Evolutionary conservation across 2,888 invertebrate genomes (phyloP), one percentile per base, ranked within the genome.

Genomic region (Mycalesis mineus): DNA sequence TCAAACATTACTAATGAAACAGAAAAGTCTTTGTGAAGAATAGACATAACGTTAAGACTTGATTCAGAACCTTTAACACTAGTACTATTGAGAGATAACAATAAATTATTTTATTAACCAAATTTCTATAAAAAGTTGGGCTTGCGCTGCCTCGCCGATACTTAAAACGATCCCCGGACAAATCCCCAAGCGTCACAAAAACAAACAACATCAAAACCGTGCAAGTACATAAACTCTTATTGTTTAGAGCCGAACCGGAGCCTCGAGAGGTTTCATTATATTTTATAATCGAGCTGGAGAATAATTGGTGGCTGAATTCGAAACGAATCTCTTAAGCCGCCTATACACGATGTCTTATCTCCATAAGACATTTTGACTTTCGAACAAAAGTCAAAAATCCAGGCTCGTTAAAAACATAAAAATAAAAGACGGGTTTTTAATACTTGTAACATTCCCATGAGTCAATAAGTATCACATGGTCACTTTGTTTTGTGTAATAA

Each of bases 231-330:
- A 15, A 17, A 22, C 9, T 36, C 36, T 3, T 11, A 45, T 31
- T 31, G 45, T 31, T 31, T 45, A 44, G 49, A 36, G 37, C 39
- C 39, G 40, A 49, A 50, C 37, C 17, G 9, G 50, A 31, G 40
- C 57, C 53, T 52, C 55, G 14, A 55, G 61, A 42, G 57, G 31
- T 53, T 60, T 61, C 61, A 65, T 66, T 66, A 60, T 57, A 57
- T 63, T 64, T 61, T 54, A 65, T 61, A 60, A 65, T 59, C 53
- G 56, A 45, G 56, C 51, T 54, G 40, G 73, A 48, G 55, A 62
- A 64, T 65, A 67, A 67, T 68, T 64, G 62, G 57, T 63, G 55
- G 56, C 53, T 63, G 62, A 62, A 64, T 67, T 2, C 52, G 37
- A 63, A 64, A 63, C 61, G 60, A 59, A 61, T 62, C 58, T 61